Evolutionary conservation across 1,140 invertebrate genomes (phyloP).

Genomic region (Globodera rostochiensis): DNA sequence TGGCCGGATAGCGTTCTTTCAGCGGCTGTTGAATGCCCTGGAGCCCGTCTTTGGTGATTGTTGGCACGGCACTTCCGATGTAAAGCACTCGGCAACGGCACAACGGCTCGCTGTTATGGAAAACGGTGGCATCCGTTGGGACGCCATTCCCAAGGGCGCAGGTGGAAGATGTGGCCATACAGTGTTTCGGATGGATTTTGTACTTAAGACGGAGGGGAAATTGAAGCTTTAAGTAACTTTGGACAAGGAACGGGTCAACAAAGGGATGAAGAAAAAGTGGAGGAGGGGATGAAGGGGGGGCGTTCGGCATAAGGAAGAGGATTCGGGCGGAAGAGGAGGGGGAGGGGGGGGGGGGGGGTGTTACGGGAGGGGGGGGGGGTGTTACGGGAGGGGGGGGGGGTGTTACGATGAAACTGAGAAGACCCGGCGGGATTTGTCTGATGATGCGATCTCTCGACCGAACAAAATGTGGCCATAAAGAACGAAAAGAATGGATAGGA

Average conservation of each 20-base stretch:
- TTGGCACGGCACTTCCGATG: conserved; percentile 91
- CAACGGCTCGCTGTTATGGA: conserved; percentile 47
- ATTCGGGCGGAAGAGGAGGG: not conserved
- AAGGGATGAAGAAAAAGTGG: conserved; percentile 1
- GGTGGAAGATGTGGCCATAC: conserved; percentile 6
- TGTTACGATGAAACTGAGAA: not conserved
- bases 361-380: not conserved
- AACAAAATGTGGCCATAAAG: conserved; percentile 7
- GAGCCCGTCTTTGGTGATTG: conserved; percentile 93
- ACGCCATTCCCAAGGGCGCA: not conserved
- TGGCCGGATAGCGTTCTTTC: conserved; percentile 85
- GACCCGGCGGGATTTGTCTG: not conserved
- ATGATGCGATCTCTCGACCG: not conserved
- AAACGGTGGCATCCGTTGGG: not conserved
- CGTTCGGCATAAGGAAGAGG: not conserved
- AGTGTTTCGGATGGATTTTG: not conserved
- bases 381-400: conserved; percentile 5
- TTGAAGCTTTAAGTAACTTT: not conserved
- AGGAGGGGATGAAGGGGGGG: not conserved
- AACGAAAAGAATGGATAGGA: not conserved
- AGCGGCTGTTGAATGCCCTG: conserved; percentile 96
- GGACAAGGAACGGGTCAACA: not conserved
- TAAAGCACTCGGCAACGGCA: conserved; percentile 87
- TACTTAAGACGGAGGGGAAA: not conserved
- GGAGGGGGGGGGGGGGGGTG: conserved; percentile 4